Evolutionary conservation across 1,140 invertebrate species (phyloP), one percentile per base, ranked within the genome.

Genomic region (Cyrtorhinus lividipennis): DNA sequence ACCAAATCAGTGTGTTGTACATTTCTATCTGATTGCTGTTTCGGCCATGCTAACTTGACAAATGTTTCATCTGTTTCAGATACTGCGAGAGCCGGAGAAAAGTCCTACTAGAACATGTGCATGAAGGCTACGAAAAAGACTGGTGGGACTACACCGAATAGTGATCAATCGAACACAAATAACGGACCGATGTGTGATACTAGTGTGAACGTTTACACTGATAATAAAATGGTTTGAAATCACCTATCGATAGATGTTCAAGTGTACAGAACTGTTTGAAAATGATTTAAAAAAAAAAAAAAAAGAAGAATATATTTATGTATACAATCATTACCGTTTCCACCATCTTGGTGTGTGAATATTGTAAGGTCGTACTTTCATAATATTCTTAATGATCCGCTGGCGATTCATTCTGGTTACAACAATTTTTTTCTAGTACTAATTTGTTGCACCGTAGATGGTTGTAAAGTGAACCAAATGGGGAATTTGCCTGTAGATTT

Each of bases 41-140:
- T n/a, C n/a, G n/a, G n/a, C n/a, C n/a, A n/a, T n/a, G n/a, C n/a
- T n/a, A n/a, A n/a, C n/a, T n/a, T n/a, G n/a, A n/a, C n/a, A n/a
- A n/a, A n/a, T n/a, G 8, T 44, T n/a, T 44, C 38, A n/a, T 8
- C 8, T 44, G 38, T 72, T 80, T 38, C 74, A 95, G 94, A 79
- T 98, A 98, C 75, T 98, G 95, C 78, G 94, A 98, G 75, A 92
- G 89, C 74, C 82, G 95, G 70, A 82, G 94, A 67, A 92, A 92
- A 78, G 92, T 95, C 65, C 77, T 98, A 62, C 77, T 98, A 65
- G 90, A 95, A 73, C 95, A 99, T 75, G 95, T 98, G 24, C 88
- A 97, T 72, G 95, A 98, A 80, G 95, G 95, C 60, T 97, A 98
- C 74, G 95, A 98, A 74, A 95, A 94, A 77, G 94, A 98, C 70